phyloP scores from a whole-genome alignment of 2,113 vertebrate genomes.

The Cardinalis cardinalis region DNA sequence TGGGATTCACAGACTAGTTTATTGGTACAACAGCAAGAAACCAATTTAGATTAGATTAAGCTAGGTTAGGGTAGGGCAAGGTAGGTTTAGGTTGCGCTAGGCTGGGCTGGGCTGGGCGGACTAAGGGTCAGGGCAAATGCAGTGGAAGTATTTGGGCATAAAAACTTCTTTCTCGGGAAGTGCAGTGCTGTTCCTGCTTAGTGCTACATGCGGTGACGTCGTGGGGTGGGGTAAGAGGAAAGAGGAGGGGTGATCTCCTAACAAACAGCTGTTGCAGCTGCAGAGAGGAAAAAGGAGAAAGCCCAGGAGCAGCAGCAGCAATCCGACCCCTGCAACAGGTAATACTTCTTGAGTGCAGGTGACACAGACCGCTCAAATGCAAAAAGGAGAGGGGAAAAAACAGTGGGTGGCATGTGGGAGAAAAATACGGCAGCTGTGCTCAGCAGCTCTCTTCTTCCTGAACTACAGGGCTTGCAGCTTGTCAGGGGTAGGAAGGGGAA shows the following conservation, averaged over 20 bases:
- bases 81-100: not conserved
- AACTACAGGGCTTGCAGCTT: not conserved
- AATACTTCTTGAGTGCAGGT: not conserved
- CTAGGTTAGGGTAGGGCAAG: fast-evolving
- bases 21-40: not conserved
- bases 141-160: not conserved
- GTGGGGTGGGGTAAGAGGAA: constrained; percentile 41
- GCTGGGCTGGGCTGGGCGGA: not conserved
- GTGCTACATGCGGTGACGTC: not conserved
- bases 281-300: not conserved
- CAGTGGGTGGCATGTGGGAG: not conserved
- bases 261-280: constrained; percentile 37
- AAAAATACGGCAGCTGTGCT: not conserved
- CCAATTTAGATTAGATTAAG: fast-evolving
- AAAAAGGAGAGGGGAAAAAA: not conserved
- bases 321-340: not conserved
- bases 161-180: constrained; percentile 11
- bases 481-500: not conserved
- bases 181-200: not conserved
- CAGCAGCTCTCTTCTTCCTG: not conserved
- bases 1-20: not conserved
- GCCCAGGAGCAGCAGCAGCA: not conserved
- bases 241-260: constrained; percentile 33
- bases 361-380: not conserved
- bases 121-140: not conserved